Evolutionary conservation across 1,140 invertebrate species (phyloP).

Genomic region (Trichoplusia ni): DNA sequence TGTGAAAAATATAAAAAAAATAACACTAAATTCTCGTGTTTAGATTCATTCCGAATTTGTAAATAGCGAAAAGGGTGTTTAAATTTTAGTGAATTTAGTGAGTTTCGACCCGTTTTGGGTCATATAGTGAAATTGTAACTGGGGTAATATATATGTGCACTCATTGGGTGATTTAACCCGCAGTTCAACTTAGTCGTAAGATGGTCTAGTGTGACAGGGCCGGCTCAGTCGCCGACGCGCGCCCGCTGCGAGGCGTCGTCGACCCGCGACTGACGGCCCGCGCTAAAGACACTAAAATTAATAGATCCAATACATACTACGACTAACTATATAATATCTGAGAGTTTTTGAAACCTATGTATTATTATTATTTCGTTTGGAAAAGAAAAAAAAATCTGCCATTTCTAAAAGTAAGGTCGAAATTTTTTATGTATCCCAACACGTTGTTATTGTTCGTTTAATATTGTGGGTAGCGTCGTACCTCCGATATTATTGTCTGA

Average conservation of each 20-base stretch:
- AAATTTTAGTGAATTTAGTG: conserved; percentile 67
- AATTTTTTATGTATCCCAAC: conserved; percentile 67
- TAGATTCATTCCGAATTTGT: conserved; percentile 44
- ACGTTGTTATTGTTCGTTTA: conserved; percentile 64
- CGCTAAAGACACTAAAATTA: conserved; percentile 49
- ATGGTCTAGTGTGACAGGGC: conserved; percentile 46
- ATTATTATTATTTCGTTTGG: conserved; percentile 32
- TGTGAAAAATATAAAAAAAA: conserved; percentile 4
- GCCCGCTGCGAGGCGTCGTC: neutral
- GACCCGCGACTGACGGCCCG: neutral
- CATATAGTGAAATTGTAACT: conserved; percentile 63
- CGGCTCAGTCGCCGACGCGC: neutral
- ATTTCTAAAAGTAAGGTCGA: conserved; percentile 45
- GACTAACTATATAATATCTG: conserved; percentile 43
- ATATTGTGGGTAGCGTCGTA: conserved; percentile 53
- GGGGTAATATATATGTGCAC: conserved; percentile 47
- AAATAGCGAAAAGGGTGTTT: conserved; percentile 40
- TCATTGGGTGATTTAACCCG: conserved; percentile 49
- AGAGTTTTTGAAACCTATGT: conserved; percentile 45
- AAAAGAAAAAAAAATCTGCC: conserved; percentile 29
- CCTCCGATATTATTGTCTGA: conserved; percentile 53
- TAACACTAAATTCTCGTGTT: conserved; percentile 8
- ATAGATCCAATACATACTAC: conserved; percentile 34
- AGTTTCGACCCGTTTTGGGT: conserved; percentile 32
- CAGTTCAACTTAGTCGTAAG: conserved; percentile 67